Base-by-base conservation (phyloP, 2,888 invertebrate genomes). In the Hemaris fuciformis region DNA sequence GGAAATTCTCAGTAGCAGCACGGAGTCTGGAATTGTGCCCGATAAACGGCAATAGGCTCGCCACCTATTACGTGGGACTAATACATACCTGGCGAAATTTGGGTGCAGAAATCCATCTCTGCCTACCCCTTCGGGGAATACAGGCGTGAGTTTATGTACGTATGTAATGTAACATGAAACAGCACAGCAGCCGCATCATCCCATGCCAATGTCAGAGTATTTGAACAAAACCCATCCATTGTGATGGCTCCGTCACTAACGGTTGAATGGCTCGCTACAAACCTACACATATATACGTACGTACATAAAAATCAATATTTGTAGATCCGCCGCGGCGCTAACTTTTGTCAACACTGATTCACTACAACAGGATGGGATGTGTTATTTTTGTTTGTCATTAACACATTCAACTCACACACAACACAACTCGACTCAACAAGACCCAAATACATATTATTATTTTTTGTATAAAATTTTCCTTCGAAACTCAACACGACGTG, bases 301-400 rank as follows among this genome's bases (percentile, higher is more conserved):
- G 27, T 15, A 53, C 53, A 15, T 45, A 58, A 46, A 23, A 60
- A 48, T 60, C 57, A 61, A 61, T 57, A 61, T 61, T 57, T 34
- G 61, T 57, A 23, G 53, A 22, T 27, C 45, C 23, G 42, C 45
- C 18, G 23, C 45, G 25, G 25, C 43, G 45, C 27, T 7, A 45
- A 18, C 18, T n/a, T 34, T 38, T 45, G 27, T 59, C 42, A 25
- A 48, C 18, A 38, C 23, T 18, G 25, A 38, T 48, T n/a, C n/a
- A 60, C 15, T 60, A 42, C 27, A 13, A 23, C 23, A 45, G 13
- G 34, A 45, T 31, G 31, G 7, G 45, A 59, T 46, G 25, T 41
- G 0, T 31, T 56, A 27, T 61, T 61, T 61, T 27, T 34, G 18
- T 60, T 60, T 23, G 8, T 43, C 18, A 42, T 61, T 61, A 61